phyloP scores from a whole-genome alignment of 1,140 invertebrate species.

The Zaprionus capensis region DNA sequence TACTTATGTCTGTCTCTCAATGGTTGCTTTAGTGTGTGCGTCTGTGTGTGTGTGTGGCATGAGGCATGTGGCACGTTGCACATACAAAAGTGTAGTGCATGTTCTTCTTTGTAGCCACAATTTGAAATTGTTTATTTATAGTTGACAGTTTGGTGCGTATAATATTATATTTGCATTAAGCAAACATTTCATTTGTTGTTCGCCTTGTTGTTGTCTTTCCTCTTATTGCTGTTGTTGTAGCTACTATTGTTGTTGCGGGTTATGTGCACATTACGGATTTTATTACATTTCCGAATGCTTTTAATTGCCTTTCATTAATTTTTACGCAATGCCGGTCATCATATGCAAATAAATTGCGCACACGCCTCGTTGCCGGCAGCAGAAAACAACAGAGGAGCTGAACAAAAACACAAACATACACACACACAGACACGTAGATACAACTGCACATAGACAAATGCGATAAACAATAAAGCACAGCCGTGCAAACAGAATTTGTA shows the following conservation, averaged over 20 bases:
- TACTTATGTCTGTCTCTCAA: slow-evolving; percentile 21
- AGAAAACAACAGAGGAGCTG: slow-evolving; percentile 29
- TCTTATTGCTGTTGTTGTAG: background rate
- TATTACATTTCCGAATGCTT: slow-evolving; percentile 68
- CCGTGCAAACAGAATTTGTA: slow-evolving; percentile 12
- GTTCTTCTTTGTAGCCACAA: slow-evolving; percentile 26
- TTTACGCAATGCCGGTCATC: slow-evolving; percentile 74
- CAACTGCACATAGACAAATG: background rate
- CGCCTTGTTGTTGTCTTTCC: slow-evolving; percentile 15
- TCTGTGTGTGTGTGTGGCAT: background rate
- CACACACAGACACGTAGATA: background rate
- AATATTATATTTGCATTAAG: slow-evolving; percentile 62
- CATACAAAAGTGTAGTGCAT: slow-evolving; percentile 26
- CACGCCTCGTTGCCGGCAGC: slow-evolving; percentile 56
- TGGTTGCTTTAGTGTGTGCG: slow-evolving; percentile 13
- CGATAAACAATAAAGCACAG: slow-evolving; percentile 38
- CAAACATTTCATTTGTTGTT: slow-evolving; percentile 52
- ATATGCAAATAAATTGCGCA: slow-evolving; percentile 77
- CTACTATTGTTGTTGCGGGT: slow-evolving; percentile 1
- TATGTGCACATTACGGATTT: slow-evolving; percentile 58
- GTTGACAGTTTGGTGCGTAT: slow-evolving; percentile 54
- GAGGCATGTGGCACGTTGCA: slow-evolving; percentile 4
- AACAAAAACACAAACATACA: slow-evolving; percentile 18
- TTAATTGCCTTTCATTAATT: slow-evolving; percentile 79
- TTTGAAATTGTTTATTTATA: slow-evolving; percentile 68